Base-by-base conservation (phyloP, 2,888 invertebrate genomes). In the Lymantria dispar region DNA sequence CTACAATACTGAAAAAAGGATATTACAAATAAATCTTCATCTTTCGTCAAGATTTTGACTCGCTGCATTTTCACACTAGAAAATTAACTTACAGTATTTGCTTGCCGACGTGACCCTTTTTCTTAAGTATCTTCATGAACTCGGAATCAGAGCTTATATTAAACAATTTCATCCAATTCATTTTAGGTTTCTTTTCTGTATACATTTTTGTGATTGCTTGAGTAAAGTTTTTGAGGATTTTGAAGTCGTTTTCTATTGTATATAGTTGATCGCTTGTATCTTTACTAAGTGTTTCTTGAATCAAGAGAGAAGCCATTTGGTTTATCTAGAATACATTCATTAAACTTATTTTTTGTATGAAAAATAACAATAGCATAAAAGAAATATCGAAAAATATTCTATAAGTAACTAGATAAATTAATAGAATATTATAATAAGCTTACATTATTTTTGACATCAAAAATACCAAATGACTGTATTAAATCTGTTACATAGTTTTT, bases 281-380 rank as follows among this genome's bases (percentile, higher is more conserved):
- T 52, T 82, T 86, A n/a, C 91, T 90, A 0, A 92, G 54, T 0
- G 89, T 87, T 56, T 91, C 85, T 71, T 87, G 80, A 13, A 92
- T 79, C 0, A 91, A 69, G 0, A 92, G 67, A 0, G 87, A 85
- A 0, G 92, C 90, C 81, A 91, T 88, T 38, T 74, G 72, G 56
- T 91, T 91, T 48, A 92, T 91, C 92, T 91, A 63, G 10, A 71
- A 75, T 8, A 44, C 5, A 15, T 8, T 39, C 3, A 13, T 8
- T 39, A 36, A 36, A 36, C n/a, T 11, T 11, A 11, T 11, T 36
- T 11, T 36, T 36, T 11, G 9, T n/a, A 36, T 1, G 36, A 11
- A 36, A 36, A n/a, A 8, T 33, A 36, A 36, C n/a, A 36, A 36
- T 36, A 7, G 3, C 33, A 7, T 7, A 36, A 22, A 22, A 2